Base-by-base conservation (phyloP, 2,888 invertebrate genomes). In the Cryptops parisi region DNA sequence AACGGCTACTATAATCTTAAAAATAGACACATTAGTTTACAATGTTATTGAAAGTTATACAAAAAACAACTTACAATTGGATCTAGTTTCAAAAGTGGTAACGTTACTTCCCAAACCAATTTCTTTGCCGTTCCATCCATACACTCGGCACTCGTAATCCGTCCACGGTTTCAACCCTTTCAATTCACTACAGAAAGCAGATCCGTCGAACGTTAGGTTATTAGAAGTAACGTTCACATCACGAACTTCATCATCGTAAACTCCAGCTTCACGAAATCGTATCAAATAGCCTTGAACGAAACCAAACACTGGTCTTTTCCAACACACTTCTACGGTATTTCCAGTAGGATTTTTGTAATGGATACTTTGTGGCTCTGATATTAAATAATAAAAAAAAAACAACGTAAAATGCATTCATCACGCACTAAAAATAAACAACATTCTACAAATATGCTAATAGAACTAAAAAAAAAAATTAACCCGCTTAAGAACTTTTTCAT, bases 11-110 rank as follows among this genome's bases (percentile, higher is more conserved):
- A n/a, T n/a, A n/a, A n/a, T n/a, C n/a, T n/a, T n/a, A n/a, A n/a
- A n/a, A n/a, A n/a, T n/a, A n/a, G n/a, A n/a, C n/a, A n/a, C n/a
- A n/a, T n/a, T n/a, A n/a, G n/a, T n/a, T n/a, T n/a, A n/a, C n/a
- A n/a, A n/a, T n/a, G n/a, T n/a, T n/a, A n/a, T n/a, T n/a, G n/a
- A n/a, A n/a, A n/a, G n/a, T n/a, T n/a, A n/a, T n/a, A n/a, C n/a
- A n/a, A n/a, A n/a, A n/a, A n/a, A n/a, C n/a, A n/a, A 57, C 54
- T 58, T 58, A 59, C 59, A 57, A 17, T 59, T 56, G n/a, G 55
- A 44, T 40, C 38, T n/a, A 19, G 59, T 57, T 2, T 38, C 47
- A 27, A 58, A 59, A 21, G 44, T 43, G 1, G 48, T 23, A 9
- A 55, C 24, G 6, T 53, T 50, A 9, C 57, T 54, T 19, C 52